phyloP scores from a whole-genome alignment of 1,140 invertebrate genomes.

The Lucilia cuprina region DNA sequence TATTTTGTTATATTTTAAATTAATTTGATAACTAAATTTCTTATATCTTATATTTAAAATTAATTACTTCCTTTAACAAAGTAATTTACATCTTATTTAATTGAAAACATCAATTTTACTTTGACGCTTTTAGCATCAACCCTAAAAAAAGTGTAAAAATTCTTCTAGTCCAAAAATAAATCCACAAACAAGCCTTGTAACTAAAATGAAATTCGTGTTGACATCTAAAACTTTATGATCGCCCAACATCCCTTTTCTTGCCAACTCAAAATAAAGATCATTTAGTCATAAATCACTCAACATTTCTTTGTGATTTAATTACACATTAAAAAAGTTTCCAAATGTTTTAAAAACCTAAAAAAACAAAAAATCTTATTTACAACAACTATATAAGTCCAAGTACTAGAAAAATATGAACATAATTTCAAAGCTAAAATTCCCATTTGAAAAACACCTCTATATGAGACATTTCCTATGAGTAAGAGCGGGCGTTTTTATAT shows the following conservation, averaged over 20 bases:
- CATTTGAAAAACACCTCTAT: background rate
- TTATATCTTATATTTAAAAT: too few species aligned
- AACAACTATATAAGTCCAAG: background rate
- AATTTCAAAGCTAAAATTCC: background rate
- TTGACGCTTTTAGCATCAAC: too few species aligned
- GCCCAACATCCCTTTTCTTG: background rate
- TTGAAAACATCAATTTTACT: too few species aligned
- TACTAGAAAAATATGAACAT: background rate
- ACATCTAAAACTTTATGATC: background rate
- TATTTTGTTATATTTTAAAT: too few species aligned
- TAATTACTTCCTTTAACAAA: too few species aligned
- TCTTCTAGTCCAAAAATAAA: background rate
- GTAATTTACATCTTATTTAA: too few species aligned
- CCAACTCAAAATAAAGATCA: background rate
- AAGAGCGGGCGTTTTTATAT: background rate
- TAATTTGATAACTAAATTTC: too few species aligned
- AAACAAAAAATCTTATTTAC: background rate
- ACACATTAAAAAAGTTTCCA: background rate
- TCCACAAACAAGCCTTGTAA: background rate
- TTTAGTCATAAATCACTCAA: background rate
- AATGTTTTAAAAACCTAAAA: background rate
- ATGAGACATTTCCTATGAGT: background rate
- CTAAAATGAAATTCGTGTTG: background rate
- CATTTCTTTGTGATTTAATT: background rate
- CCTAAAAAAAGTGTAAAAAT: too few species aligned